Evolutionary conservation across 2,888 invertebrate genomes (phyloP), one percentile per base, ranked within the genome.

Genomic region (Microchrysa polita): DNA sequence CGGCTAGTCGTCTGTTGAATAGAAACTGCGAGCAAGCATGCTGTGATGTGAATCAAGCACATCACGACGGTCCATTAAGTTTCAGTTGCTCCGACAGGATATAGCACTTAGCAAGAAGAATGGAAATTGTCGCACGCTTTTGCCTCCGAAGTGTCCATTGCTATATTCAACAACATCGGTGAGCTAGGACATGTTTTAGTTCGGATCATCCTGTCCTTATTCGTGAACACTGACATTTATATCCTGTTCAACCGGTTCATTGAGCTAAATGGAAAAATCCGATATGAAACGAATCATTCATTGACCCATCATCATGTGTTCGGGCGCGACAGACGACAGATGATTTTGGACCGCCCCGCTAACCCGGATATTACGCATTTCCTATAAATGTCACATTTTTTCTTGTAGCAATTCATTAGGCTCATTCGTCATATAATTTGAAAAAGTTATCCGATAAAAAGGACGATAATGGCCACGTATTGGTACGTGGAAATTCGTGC

Each of bases 171-270:
- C 27, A 34, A 34, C 27, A n/a, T n/a, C n/a, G n/a, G n/a, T n/a
- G n/a, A 7, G 27, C 27, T 34, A 2, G 27, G 27, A 34, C 27
- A 34, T 34, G 27, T 34, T 34, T 34, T 7, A 34, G 27, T 34
- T 34, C 7, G 7, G 27, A 34, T 34, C 27, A 34, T 34, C 27
- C 27, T 7, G 5, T 4, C 48, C 48, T n/a, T 48, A 5, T n/a
- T 5, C 48, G 14, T 2, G 16, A 48, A 48, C 12, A 7, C 48
- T 48, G 14, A n/a, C 48, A 48, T 48, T 48, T 48, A 59, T n/a
- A 59, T 22, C 57, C 71, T 71, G 20, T 69, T 57, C 34, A 34
- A 34, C n/a, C 57, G 59, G 71, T 71, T 71, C 57, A 57, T 42
- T 57, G 57, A 2, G 22, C 57, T 57, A 14, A 57, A 57, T 23